These are phyloP conservation scores for Pseudococcus viburni DNA, from an alignment of 2,888 invertebrate species.

Conservation along the genomic window DNA sequence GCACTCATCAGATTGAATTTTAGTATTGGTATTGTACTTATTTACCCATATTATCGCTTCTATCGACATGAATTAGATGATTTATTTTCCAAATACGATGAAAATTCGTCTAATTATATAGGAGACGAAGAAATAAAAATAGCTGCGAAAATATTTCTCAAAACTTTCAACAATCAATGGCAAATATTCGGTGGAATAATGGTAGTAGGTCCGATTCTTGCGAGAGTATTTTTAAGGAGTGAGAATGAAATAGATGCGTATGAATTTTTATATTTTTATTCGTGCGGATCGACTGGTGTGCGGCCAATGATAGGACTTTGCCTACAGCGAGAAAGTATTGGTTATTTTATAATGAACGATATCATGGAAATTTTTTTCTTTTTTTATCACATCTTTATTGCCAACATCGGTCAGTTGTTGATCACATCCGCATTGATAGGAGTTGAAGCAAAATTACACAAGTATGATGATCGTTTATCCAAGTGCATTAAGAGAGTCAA, in stretches of 20 bases:
- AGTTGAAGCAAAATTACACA: not conserved
- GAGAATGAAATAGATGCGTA: not conserved
- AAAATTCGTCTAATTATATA: not conserved
- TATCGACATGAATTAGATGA: not conserved
- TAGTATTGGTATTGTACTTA: not conserved
- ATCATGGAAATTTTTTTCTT: not conserved
- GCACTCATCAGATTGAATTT: not conserved
- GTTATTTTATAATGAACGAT: not conserved
- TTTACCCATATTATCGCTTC: not conserved
- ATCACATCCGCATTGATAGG: not conserved
- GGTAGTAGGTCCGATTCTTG: not conserved
- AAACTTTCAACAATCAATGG: not conserved
- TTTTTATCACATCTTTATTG: not conserved
- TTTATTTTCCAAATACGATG: not conserved
- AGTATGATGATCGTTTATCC: not conserved
- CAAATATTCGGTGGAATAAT: not conserved
- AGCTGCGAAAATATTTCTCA: not conserved
- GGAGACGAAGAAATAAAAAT: not conserved
- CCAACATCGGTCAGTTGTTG: not conserved
- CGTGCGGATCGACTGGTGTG: not conserved
- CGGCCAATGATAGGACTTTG: not conserved
- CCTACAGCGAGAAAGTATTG: not conserved
- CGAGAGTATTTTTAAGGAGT: not conserved
- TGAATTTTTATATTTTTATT: not conserved
- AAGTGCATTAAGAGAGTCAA: not conserved